These are phyloP conservation scores for Cetoscarus ocellatus DNA, from an alignment of 2,797 vertebrate species.

Conservation along the genomic window DNA sequence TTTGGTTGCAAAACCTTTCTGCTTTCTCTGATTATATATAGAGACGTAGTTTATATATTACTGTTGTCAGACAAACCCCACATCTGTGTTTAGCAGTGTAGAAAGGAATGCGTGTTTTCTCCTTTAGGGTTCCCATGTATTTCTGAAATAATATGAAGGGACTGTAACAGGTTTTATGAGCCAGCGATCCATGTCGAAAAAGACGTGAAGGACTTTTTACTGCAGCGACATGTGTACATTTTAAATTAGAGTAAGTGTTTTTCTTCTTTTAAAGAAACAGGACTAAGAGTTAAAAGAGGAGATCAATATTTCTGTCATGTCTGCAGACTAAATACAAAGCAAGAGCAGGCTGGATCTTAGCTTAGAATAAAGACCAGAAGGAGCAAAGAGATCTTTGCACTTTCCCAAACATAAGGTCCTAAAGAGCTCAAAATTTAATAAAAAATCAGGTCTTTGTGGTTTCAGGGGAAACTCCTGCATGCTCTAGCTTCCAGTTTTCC, in stretches of 20 bases:
- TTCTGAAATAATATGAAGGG: conserved; percentile 58
- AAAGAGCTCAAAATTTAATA: too few species aligned
- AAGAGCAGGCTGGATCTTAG: not conserved
- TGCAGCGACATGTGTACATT: not conserved
- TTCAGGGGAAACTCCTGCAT: not conserved
- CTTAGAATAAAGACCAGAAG: not conserved
- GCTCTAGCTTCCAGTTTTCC: not conserved
- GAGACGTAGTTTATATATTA: conserved; percentile 57
- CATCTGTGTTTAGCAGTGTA: conserved; percentile 50
- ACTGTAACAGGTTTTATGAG: conserved; percentile 50
- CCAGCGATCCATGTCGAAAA: conserved; percentile 29
- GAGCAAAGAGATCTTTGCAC: too few species aligned
- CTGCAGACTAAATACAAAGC: not conserved
- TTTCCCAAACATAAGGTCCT: not conserved
- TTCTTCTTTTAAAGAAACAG: not conserved
- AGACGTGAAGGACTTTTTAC: conserved; percentile 8
- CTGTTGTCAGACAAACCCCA: conserved; percentile 68
- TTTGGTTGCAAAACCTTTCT: conserved; percentile 66
- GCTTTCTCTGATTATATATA: conserved; percentile 72
- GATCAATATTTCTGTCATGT: conserved; percentile 1
- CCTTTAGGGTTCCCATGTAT: conserved; percentile 46
- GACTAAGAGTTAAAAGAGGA: not conserved
- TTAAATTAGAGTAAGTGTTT: conserved; percentile 4
- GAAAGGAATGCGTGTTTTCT: conserved; percentile 63
- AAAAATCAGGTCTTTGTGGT: not conserved